Conservation (phyloP, 2,797 vertebrate species). For the Trichosurus vulpecula region DNA sequence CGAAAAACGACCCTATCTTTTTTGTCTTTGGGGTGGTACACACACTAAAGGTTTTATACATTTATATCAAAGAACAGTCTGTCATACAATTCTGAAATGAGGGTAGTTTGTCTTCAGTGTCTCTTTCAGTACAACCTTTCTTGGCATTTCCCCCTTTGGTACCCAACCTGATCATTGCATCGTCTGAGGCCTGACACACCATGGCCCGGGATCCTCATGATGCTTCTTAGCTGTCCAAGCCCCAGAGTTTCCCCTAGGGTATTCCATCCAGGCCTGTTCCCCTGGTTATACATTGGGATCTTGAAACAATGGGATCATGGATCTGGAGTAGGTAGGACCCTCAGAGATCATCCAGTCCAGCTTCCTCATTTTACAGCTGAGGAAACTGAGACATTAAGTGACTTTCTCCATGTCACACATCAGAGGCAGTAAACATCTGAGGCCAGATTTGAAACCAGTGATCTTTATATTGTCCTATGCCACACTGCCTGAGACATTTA, state of each 20-base stretch:
- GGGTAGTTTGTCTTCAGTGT: not conserved
- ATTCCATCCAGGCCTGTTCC: not conserved
- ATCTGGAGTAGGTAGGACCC: not conserved
- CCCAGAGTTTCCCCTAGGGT: not conserved
- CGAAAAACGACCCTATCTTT: not conserved
- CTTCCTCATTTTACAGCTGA: not conserved
- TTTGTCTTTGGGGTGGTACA: not conserved
- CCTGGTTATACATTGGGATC: not conserved
- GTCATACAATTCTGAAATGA: not conserved
- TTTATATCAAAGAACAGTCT: not conserved
- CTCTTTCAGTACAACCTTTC: not conserved
- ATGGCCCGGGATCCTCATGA: not conserved
- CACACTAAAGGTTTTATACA: not conserved
- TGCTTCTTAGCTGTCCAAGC: not conserved
- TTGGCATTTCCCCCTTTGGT: not conserved
- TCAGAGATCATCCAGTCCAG: not conserved
- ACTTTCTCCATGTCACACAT: not conserved
- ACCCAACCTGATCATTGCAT: not conserved
- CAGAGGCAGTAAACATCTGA: not conserved
- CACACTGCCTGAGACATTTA: not conserved
- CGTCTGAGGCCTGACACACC: not conserved
- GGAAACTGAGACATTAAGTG: not conserved
- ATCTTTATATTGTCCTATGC: not conserved
- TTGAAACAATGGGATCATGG: not conserved
- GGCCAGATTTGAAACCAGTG: not conserved